Base-by-base conservation (phyloP, 2,113 vertebrate genomes). In the Xerus inauris region DNA sequence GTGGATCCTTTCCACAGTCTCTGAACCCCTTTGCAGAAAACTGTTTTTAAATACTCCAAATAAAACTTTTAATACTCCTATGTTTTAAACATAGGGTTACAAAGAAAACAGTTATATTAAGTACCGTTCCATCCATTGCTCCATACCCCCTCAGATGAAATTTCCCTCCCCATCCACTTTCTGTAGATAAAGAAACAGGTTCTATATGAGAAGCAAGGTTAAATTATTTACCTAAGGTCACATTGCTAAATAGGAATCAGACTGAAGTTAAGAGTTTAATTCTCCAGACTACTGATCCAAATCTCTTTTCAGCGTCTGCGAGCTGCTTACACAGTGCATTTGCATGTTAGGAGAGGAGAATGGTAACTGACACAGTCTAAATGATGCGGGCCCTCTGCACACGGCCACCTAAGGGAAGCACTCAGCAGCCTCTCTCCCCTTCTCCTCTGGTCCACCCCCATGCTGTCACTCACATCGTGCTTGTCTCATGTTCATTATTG, bases 241-340 rank as follows among this genome's bases (percentile, higher is more conserved):
- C 14, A 35, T 45, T 20, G n/a, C 85, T 85, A 77, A 95, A 75
- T n/a, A 81, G 76, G 75, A 87, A 91, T 93, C 72, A 88, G 45
- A 45, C 59, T 90, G 91, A 72, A 96, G 65, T 95, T 95, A 47
- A 83, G 54, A 62, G 38, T 83, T 86, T 65, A 85, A 95, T 92
- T 97, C 96, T 96, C 92, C 64, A 89, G 87, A n/a, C 90, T 75
- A 28, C 90, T 90, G 96, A 90, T 81, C 84, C 84, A 54, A 12
- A 81, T 93, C 94, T 83, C 93, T 57, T 26, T 24, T 40, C 76
- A 0, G 0, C 51, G 85, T 35, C 5, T 17, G 9, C 3, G 81
- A 64, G 93, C 87, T 22, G 75, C 94, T 49, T 14, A 0, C 59
- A 42, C 17, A 38, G 10, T 47, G 10, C 20, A 57, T 97, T 89